Evolutionary conservation across 1,140 invertebrate genomes (phyloP), one percentile per base, ranked within the genome.

Genomic region (Ostrea denselamellosa): DNA sequence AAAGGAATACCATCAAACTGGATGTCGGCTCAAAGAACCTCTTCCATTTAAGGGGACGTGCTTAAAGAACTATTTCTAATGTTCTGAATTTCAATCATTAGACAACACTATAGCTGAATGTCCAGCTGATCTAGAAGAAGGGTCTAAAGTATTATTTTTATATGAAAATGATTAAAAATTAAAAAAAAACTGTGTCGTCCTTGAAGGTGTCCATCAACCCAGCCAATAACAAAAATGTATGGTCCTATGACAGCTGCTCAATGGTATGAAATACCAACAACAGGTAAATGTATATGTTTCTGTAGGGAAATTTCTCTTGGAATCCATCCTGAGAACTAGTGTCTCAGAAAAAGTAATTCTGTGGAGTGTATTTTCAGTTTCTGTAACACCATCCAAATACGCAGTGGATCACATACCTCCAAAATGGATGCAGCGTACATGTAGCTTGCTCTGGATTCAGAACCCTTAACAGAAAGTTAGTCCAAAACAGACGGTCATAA

Each of bases 181-280:
- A 9, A 85, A 62, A 12, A 86, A 51, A 51, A 44, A 68, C 68
- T 14, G 17, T n/a, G 10, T 58, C 12, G 25, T 19, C 84, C 84
- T 44, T 65, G n/a, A 58, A 44, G 56, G 4, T 85, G 25, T 25
- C 65, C 56, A 62, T 53, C 56, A 12, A 58, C 56, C 28, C 54
- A 54, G 14, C 84, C 84, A 85, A 65, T 2, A 62, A 65, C 56
- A 85, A 85, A 85, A 19, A 85, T 65, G 56, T 44, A n/a, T 62
- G 84, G 56, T 8, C 84, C 84, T 25, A 62, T 85, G 17, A 44
- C 52, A 44, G 0, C 12, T 44, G 81, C 14, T 83, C 25, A 83
- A 53, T 83, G 81, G 17, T 51, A 51, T 19, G 81, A 83, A 51
- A 83, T 7, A 51, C 81, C 81, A 51, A 51, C 14, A 83, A 14